Conservation (phyloP, 2,888 invertebrate genomes). For the Cerastoderma edule region DNA sequence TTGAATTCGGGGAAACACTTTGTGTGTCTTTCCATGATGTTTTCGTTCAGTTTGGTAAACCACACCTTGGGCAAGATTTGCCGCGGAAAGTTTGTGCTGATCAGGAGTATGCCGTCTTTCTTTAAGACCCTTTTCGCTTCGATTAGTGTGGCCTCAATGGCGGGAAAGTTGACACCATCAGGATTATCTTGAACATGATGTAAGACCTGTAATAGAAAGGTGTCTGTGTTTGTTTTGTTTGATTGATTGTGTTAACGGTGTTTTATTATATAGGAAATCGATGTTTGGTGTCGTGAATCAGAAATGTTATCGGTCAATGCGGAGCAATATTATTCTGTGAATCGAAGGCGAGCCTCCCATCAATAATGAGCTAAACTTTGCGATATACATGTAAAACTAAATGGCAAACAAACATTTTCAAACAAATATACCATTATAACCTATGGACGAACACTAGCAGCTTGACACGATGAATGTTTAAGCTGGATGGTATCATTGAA, state of each 20-base stretch:
- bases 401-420: too few relatives aligned
- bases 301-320: not conserved
- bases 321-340: not conserved
- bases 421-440: too few relatives aligned
- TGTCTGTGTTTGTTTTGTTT: too few relatives aligned
- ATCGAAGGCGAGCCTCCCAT: not conserved
- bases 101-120: conserved; percentile 22
- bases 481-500: too few relatives aligned
- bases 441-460: too few relatives aligned
- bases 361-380: too few relatives aligned
- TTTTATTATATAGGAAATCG: too few relatives aligned
- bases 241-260: too few relatives aligned
- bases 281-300: not conserved
- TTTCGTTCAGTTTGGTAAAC: conserved; percentile 10
- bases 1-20: conserved; percentile 3
- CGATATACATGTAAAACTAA: too few relatives aligned
- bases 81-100: conserved; percentile 13
- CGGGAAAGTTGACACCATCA: conserved; percentile 34
- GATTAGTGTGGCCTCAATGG: conserved; percentile 21
- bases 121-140: conserved; percentile 31
- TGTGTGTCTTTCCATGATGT: not conserved
- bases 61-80: not conserved
- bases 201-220: conserved; percentile 23
- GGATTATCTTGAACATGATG: conserved; percentile 35
- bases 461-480: too few relatives aligned